Base-by-base conservation (phyloP, 2,888 invertebrate genomes). In the Apotomis capreana region DNA sequence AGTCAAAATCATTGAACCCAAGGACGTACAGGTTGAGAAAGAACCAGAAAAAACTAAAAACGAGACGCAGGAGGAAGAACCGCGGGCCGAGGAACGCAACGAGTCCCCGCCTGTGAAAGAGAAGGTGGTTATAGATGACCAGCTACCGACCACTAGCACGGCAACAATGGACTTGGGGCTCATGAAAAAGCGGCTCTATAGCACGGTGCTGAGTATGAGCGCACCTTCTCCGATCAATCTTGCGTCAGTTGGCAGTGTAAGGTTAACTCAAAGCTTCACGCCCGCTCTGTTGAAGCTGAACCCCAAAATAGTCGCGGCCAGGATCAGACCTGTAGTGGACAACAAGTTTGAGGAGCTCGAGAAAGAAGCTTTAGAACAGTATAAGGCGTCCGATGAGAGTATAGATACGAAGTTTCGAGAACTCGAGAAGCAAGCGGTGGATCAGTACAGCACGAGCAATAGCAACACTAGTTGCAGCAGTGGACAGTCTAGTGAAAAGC, bases 361-460 rank as follows among this genome's bases (percentile, higher is more conserved):
- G 80, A 92, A 94, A 74, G 94, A 95, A 81, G 95, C 95, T 1
- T 79, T 95, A 67, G 94, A 95, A 79, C 94, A 94, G 77, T 94
- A 94, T 77, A 94, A 95, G 80, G 93, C 94, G n/a, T 94, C 92
- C 5, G 92, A 93, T 75, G 94, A 94, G 78, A 93, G 94, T 76
- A 94, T 94, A 80, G 94, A 94, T 77, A 94, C 94, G 8, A 94
- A 94, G 77, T 94, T 94, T 81, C 91, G 94, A 68, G 95, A 95
- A 75, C 84, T 95, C 71, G 95, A 95, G 79, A 92, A 94, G 73
- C 94, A 95, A 79, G 96, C 95, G 0, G 94, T 94, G 64, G 96
- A 95, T 79, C 95, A 96, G 80, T 95, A 95, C 83, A 94, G 93
- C 78, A 88, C 88, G 0, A 92, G 93, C 76, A 92, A 92, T 73